Evolutionary conservation across 2,113 vertebrate genomes (phyloP), one percentile per base, ranked within the genome.

Genomic region (Catharus fuscescens): DNA sequence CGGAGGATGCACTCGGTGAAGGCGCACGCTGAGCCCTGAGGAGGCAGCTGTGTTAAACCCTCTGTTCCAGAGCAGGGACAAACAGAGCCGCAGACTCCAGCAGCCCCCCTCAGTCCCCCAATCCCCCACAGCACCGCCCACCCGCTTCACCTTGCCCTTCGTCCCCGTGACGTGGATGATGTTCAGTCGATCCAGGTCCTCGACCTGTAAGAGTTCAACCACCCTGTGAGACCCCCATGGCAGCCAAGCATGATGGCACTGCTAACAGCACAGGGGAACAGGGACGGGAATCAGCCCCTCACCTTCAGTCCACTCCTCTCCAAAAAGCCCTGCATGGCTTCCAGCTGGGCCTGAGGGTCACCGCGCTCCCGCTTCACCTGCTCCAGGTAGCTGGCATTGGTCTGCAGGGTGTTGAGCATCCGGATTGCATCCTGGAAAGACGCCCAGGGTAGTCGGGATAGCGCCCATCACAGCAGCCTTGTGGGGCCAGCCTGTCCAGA

Each of bases 81-180:
- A 85, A 54, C 0, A 0, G 32, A 69, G 65, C 28, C 48, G 56
- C 34, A 21, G 62, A 36, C 44, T 40, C 14, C 40, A 54, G 47
- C 21, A 1, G 70, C 8, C 19, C 53, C 9, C 20, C 29, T 34
- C 40, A 76, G 48, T n/a, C 52, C 65, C 31, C 20, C 18, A 16
- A 12, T 29, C 24, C 93, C 60, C 54, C 44, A 4, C 10, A 15
- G 61, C 66, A 12, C 85, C 93, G 25, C 97, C 98, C 95, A 16
- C 31, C 32, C 0, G 6, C 48, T 96, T 98, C 84, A 99, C 99
- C 99, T 99, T 99, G 95, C 99, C 99, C 97, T 99, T 99, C 40
- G 99, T 99, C 90, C 99, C 99, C 0, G 99, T 99, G 77, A 99
- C 98, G 28, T 99, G 99, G 92, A 99, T 99, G 76, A 99, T 98